Evolutionary conservation across 1,140 invertebrate species (phyloP), one percentile per base, ranked within the genome.

Genomic region (Leptinotarsa texana): DNA sequence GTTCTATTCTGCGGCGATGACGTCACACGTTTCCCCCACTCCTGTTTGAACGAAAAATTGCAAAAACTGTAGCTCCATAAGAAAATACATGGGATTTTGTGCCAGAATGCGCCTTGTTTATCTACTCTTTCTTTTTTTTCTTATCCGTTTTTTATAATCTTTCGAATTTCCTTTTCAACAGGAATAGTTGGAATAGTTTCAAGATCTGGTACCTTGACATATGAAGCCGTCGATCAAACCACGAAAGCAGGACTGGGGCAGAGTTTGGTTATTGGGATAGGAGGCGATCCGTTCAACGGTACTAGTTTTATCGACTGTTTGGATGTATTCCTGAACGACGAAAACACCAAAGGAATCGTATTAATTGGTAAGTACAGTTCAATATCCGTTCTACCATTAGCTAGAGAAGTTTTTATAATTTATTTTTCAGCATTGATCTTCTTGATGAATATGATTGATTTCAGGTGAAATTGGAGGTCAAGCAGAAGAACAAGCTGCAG

Each of bases 281-380:
- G 98, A 79, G 98, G 98, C 75, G 98, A 99, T 92, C 98, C 98
- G 11, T 99, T 99, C 89, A 99, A 99, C 85, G 98, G 98, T 67
- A 99, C 98, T 47, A 97, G 99, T 84, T 99, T 99, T 85, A 98
- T 99, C 83, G 98, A 99, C 85, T 99, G 98, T 85, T 87, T 99
- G 62, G 97, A 99, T 85, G 94, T 99, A 33, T 99, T 99, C 86
- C 87, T 99, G 4, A 91, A 93, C 72, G 98, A 99, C 87, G 92
- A 94, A 24, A 89, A 95, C 47, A 99, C 97, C 22, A 93, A 96
- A 89, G 98, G 98, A 67, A 99, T 99, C 79, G 97, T 99, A 82
- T 90, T 99, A 81, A 99, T 99, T 87, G 98, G 98, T 82, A 98
- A 99, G 89, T 42, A 42, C 33, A 42, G 33, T 42, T 42, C 33